These are phyloP conservation scores for Cynaeus angustus DNA, from an alignment of 2,888 invertebrate species.

Conservation along the genomic window DNA sequence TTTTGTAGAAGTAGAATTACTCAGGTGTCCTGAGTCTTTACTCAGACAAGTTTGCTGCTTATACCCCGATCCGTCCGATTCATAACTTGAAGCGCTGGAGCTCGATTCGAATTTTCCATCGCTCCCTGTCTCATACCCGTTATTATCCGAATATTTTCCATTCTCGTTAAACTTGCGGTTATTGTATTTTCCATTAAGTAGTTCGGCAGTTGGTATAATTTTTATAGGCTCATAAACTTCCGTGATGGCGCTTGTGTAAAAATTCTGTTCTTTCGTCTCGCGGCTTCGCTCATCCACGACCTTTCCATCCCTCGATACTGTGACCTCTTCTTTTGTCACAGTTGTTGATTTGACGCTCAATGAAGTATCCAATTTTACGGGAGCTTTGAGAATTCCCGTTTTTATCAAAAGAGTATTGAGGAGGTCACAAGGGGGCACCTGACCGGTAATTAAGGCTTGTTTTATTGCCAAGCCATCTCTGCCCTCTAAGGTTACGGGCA, in stretches of 20 bases:
- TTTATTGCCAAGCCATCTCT: conserved; percentile 81
- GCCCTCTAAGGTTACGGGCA: conserved; percentile 80
- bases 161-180: conserved; percentile 26
- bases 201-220: conserved; percentile 68
- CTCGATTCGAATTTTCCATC: conserved; percentile 68
- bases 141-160: conserved; percentile 64
- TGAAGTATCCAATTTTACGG: conserved; percentile 82
- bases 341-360: conserved; percentile 82
- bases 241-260: conserved; percentile 79
- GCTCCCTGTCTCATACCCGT: conserved; percentile 68
- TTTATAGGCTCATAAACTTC: conserved; percentile 79
- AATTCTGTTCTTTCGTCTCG: conserved; percentile 83
- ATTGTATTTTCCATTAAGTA: conserved; percentile 65
- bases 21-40: conserved; percentile 70
- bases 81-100: conserved; percentile 70
- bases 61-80: conserved; percentile 64
- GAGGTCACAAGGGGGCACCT: conserved; percentile 82
- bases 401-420: conserved; percentile 80
- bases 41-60: conserved; percentile 60
- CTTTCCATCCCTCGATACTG: conserved; percentile 79
- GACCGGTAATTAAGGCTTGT: conserved; percentile 79
- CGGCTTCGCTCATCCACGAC: conserved; percentile 81
- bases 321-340: conserved; percentile 82
- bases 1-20: conserved; percentile 67
- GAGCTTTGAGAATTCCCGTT: conserved; percentile 79